Evolutionary conservation across 1,140 invertebrate genomes (phyloP).

Genomic region (Nebria ingens): DNA sequence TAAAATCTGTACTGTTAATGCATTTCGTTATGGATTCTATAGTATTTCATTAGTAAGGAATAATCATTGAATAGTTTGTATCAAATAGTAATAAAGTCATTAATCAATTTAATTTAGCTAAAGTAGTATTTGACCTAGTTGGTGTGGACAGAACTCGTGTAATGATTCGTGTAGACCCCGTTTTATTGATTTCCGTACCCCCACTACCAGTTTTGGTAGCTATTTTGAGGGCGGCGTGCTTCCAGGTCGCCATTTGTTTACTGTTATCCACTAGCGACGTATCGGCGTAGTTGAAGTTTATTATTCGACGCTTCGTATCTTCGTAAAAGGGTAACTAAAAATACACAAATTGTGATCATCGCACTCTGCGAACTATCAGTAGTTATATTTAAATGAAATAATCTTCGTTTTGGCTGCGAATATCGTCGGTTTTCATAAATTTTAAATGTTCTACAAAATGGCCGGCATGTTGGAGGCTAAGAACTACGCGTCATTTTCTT

Average conservation of each 20-base stretch:
- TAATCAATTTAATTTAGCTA: no score
- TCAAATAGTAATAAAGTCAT: no score
- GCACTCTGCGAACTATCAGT: constrained; percentile 29
- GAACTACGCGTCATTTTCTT: constrained; percentile 1
- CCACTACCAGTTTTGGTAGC: neutral
- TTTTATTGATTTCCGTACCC: neutral
- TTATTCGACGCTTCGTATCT: constrained; percentile 3
- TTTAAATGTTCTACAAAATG: neutral
- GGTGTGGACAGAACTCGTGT: no score
- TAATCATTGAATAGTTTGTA: no score
- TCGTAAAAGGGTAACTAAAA: constrained; percentile 31
- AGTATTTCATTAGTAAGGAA: no score
- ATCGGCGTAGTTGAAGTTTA: constrained; percentile 1
- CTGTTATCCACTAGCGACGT: neutral
- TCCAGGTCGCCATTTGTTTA: neutral
- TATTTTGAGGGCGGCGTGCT: neutral
- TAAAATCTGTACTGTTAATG: no score
- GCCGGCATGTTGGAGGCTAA: constrained; percentile 8
- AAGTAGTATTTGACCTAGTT: neutral
- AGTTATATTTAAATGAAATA: constrained; percentile 20
- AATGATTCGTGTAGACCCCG: no score
- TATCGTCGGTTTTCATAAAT: constrained; percentile 19
- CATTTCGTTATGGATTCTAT: no score
- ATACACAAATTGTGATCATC: constrained; percentile 28
- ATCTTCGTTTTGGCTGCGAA: constrained; percentile 32